Evolutionary conservation across 2,113 vertebrate genomes (phyloP).

Genomic region (Serinus canaria): DNA sequence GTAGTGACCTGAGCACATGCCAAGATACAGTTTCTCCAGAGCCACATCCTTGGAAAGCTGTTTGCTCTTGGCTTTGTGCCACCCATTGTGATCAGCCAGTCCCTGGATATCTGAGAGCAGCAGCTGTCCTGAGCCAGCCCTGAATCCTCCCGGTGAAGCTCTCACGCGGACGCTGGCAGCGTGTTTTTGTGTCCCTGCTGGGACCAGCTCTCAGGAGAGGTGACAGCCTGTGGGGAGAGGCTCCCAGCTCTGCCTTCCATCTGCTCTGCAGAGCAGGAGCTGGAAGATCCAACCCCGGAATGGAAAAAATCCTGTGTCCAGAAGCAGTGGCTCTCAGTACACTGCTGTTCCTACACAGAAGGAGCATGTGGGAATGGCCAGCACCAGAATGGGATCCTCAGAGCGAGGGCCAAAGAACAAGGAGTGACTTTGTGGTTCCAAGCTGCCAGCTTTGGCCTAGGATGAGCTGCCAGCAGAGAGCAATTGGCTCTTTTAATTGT

Average conservation of each 20-base stretch:
- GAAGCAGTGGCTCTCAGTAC: not conserved
- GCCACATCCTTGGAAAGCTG: not conserved
- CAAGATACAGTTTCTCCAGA: not conserved
- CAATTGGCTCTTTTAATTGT: not conserved
- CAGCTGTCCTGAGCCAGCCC: fast-evolving
- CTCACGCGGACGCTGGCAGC: not conserved
- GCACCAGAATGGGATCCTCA: not conserved
- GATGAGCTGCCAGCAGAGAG: not conserved
- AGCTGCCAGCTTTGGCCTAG: not conserved
- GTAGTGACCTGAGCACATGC: not conserved
- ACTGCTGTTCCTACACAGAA: not conserved
- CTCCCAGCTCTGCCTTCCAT: not conserved
- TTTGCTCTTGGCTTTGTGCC: not conserved
- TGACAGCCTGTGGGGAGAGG: not conserved
- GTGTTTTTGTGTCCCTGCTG: not conserved
- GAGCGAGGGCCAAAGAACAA: not conserved
- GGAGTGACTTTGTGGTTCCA: not conserved
- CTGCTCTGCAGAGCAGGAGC: not conserved
- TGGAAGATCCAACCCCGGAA: fast-evolving
- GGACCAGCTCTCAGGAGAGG: not conserved
- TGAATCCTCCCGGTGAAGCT: fast-evolving
- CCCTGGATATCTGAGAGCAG: not conserved
- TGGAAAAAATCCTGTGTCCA: not conserved
- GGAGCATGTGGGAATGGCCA: not conserved
- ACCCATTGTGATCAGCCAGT: not conserved